phyloP scores from a whole-genome alignment of 2,888 invertebrate genomes.

The Lissocephala sabroskyi region DNA sequence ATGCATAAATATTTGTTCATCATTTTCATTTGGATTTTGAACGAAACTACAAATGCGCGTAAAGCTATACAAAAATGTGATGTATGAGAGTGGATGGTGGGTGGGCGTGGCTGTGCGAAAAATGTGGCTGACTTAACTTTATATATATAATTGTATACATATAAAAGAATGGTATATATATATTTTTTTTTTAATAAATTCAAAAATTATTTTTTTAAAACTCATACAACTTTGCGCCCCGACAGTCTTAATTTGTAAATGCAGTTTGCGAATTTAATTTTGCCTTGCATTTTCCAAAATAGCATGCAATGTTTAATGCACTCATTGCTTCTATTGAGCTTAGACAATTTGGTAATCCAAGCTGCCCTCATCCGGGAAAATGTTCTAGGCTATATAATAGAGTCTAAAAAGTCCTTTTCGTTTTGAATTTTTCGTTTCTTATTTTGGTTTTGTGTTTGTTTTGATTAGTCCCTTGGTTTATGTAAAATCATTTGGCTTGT shows the following conservation, averaged over 20 bases:
- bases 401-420: neutral
- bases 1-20: constrained; percentile 17
- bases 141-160: constrained; percentile 7
- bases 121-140: neutral
- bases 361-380: no score
- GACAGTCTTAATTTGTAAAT: constrained; percentile 46
- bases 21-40: constrained; percentile 13
- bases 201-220: constrained; percentile 15
- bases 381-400: no score
- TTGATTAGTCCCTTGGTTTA: neutral
- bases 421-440: neutral
- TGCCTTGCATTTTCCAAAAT: neutral
- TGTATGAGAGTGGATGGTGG: neutral
- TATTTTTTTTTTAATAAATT: constrained; percentile 1
- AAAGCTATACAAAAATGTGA: constrained; percentile 54
- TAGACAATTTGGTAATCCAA: no score
- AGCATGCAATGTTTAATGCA: no score
- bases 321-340: no score
- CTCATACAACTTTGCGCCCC: constrained; percentile 26
- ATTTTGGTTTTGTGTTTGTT: constrained; percentile 3
- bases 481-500: no score
- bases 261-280: constrained; percentile 16
- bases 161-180: constrained; percentile 16
- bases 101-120: neutral
- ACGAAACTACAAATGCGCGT: constrained; percentile 2